Evolutionary conservation across 2,113 vertebrate genomes (phyloP).

Genomic region (Carlito syrichta): DNA sequence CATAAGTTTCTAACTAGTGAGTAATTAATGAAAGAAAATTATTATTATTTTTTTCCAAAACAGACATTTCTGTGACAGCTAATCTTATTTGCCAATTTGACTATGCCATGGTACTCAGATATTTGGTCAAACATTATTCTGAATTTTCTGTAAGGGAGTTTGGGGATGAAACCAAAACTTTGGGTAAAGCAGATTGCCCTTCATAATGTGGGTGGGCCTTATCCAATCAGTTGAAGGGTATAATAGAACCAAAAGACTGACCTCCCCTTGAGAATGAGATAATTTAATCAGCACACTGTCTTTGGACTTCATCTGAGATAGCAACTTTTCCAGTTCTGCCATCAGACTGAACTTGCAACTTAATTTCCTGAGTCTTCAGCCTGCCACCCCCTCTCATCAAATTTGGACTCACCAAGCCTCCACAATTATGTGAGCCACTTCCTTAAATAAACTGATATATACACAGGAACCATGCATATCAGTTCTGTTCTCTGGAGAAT

Average conservation of each 20-base stretch:
- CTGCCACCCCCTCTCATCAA: too few relatives aligned
- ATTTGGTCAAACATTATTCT: not conserved
- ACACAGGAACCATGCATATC: too few relatives aligned
- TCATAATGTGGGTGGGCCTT: not conserved
- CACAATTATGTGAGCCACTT: not conserved
- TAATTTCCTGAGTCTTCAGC: not conserved
- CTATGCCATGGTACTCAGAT: not conserved
- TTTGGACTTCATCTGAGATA: not conserved
- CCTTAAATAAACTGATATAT: not conserved
- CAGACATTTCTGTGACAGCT: not conserved
- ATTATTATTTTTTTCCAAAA: not conserved
- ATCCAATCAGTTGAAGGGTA: not conserved
- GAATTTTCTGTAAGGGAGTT: not conserved
- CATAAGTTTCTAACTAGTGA: not conserved
- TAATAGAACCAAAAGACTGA: not conserved
- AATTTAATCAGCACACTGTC: fast-evolving
- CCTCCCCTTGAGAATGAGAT: not conserved
- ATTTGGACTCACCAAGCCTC: not conserved
- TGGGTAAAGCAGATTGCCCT: not conserved
- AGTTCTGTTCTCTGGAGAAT: not conserved
- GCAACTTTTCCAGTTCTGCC: not conserved
- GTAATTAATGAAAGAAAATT: not conserved
- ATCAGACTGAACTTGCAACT: not conserved
- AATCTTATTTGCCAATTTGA: not conserved
- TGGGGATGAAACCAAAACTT: not conserved